A percentile compares a stretch with the other conserved stretches of the same genome.
Evolutionary conservation across 92 coral and sea anemone species (phyloP).

Genomic region (Anthopleura xanthogrammica): DNA sequence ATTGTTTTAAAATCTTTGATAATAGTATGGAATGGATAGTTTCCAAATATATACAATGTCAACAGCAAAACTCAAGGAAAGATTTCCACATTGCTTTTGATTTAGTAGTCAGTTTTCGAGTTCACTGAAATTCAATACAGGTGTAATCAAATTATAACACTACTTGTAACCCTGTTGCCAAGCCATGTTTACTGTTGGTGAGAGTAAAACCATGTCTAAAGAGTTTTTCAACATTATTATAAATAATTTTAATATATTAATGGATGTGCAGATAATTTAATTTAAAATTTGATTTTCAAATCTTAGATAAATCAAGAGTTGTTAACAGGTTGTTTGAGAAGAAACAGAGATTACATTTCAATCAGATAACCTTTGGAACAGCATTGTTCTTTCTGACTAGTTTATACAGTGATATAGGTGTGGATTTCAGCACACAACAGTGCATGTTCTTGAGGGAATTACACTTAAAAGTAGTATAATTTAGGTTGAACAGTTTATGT

Average conservation of each 20-base stretch:
- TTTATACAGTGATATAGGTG: neutral
- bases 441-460: neutral
- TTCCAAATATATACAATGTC: neutral
- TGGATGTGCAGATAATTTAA: neutral
- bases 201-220: neutral
- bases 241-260: neutral
- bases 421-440: neutral
- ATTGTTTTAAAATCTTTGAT: neutral
- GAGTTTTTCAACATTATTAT: neutral
- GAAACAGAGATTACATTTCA: neutral
- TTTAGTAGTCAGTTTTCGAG: neutral
- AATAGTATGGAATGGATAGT: neutral
- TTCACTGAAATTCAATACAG: conserved; percentile 1
- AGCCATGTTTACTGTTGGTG: neutral
- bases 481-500: neutral
- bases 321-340: conserved; percentile 18
- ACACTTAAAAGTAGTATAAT: neutral
- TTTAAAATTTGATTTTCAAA: neutral
- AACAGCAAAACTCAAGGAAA: neutral
- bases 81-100: neutral
- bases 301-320: neutral
- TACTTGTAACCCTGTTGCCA: conserved; percentile 7
- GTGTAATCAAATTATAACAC: conserved; percentile 1
- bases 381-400: neutral
- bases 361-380: conserved; percentile 15